A percentile compares a stretch with the other conserved stretches of the same genome.
These are phyloP conservation scores for Pollachius pollachius DNA, from an alignment of 2,113 vertebrate genomes.

Conservation along the genomic window DNA sequence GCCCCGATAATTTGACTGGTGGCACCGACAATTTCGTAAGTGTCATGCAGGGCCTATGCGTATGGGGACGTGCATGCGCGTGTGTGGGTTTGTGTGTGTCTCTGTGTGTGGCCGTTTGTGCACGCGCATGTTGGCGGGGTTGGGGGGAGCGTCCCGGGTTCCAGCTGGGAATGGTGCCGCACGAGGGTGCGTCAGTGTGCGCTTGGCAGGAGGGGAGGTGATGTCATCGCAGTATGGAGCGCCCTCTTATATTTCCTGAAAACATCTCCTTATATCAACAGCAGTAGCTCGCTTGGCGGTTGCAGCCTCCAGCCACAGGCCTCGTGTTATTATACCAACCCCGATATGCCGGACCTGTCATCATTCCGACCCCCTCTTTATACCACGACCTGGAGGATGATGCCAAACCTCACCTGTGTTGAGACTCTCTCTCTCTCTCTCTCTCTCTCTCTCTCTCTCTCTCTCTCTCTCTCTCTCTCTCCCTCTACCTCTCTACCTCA, in stretches of 20 bases:
- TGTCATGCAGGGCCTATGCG: conserved; percentile 52
- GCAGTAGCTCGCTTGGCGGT: too few species aligned
- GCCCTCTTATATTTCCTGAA: conserved; percentile 17
- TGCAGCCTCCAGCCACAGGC: too few species aligned
- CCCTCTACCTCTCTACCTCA: too few species aligned
- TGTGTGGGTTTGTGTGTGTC: conserved; percentile 33
- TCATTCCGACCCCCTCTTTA: too few species aligned
- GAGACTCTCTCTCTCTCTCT: too few species aligned
- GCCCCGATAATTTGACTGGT: conserved; percentile 80
- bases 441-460: too few species aligned
- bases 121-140: conserved; percentile 9
- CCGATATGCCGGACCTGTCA: too few species aligned
- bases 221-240: conserved; percentile 52
- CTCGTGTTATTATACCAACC: too few species aligned
- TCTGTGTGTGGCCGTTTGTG: conserved; percentile 41
- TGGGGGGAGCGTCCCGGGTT: conserved; percentile 35
- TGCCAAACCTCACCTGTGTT: too few species aligned
- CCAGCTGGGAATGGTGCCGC: conserved; percentile 19
- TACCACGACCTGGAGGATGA: too few species aligned
- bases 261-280: too few species aligned
- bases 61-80: not conserved
- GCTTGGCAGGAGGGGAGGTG: conserved; percentile 20
- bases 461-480: too few species aligned
- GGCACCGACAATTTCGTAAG: conserved; percentile 94
- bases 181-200: not conserved